A percentile compares a stretch with the other conserved stretches of the same genome.
phyloP scores from a whole-genome alignment of 2,888 invertebrate genomes.

The Drosophila tripunctata region DNA sequence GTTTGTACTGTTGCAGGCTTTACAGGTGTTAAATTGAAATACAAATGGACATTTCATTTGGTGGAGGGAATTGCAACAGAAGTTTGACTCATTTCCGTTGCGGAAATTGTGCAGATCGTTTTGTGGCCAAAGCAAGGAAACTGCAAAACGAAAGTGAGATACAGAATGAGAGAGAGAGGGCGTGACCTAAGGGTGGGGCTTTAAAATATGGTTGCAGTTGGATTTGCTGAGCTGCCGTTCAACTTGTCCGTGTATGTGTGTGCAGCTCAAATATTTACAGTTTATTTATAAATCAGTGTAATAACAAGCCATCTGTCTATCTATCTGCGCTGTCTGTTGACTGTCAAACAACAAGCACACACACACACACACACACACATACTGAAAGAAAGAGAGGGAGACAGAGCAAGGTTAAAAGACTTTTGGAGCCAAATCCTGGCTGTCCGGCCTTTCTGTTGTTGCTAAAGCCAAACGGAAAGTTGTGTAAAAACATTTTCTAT shows the following conservation, averaged over 20 bases:
- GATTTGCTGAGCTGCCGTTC: constrained; percentile 28
- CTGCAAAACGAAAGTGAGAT: background rate
- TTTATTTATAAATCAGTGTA: constrained; percentile 79
- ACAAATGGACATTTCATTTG: background rate
- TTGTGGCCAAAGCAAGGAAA: constrained; percentile 16
- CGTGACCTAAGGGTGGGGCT: background rate
- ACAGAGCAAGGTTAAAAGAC: constrained; percentile 4
- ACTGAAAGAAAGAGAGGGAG: background rate
- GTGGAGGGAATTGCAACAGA: constrained; percentile 4
- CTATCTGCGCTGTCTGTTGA: constrained; percentile 52
- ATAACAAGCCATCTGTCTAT: constrained; percentile 74
- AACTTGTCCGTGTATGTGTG: constrained; percentile 23
- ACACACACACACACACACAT: constrained; percentile 7
- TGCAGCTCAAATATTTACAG: constrained; percentile 71
- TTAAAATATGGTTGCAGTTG: constrained; percentile 7
- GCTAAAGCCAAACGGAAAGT: constrained; percentile 39
- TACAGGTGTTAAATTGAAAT: constrained; percentile 17
- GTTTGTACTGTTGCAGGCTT: background rate
- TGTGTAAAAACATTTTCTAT: constrained; percentile 75
- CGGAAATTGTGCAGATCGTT: constrained; percentile 57
- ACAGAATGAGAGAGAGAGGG: background rate
- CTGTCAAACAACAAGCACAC: constrained; percentile 48
- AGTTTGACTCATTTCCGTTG: constrained; percentile 42
- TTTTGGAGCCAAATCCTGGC: constrained; percentile 32
- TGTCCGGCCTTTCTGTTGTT: constrained; percentile 52